Conservation (phyloP, 2,888 invertebrate species). For the Perizoma affinitatum region DNA sequence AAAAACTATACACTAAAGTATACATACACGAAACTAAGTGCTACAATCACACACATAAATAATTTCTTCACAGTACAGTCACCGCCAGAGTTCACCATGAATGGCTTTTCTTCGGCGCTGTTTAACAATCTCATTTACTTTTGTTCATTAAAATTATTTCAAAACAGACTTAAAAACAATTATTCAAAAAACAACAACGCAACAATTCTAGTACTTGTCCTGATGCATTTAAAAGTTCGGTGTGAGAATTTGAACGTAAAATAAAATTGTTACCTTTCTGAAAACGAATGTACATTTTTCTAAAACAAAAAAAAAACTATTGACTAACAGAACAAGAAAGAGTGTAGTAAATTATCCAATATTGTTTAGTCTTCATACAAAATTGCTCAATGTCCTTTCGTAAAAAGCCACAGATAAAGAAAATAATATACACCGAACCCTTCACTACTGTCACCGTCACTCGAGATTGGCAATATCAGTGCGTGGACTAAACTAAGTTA, state of each 20-base stretch:
- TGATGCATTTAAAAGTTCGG: constrained; percentile 48
- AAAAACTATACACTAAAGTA: constrained; percentile 71
- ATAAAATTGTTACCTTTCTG: not conserved
- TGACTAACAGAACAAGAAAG: no score
- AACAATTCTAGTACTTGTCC: constrained; percentile 63
- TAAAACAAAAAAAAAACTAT: constrained; percentile 2
- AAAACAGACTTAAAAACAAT: constrained; percentile 74
- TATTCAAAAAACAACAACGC: constrained; percentile 74
- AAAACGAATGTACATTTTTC: not conserved
- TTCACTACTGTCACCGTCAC: constrained; percentile 27
- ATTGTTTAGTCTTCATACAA: not conserved
- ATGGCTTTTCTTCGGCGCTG: constrained; percentile 11
- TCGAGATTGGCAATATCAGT: constrained; percentile 57
- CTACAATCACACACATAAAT: constrained; percentile 84
- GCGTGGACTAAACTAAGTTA: constrained; percentile 49
- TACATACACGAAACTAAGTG: constrained; percentile 54
- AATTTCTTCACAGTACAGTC: constrained; percentile 68
- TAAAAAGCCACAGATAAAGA: constrained; percentile 1
- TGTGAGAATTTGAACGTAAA: constrained; percentile 26
- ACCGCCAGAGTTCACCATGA: constrained; percentile 4
- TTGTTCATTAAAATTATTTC: constrained; percentile 60
- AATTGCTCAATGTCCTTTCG: not conserved
- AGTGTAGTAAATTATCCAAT: no score
- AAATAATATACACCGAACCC: constrained; percentile 27
- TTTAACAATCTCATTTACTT: constrained; percentile 74